phyloP scores from a whole-genome alignment of 2,888 invertebrate species.

The Leucoptera coffeella region DNA sequence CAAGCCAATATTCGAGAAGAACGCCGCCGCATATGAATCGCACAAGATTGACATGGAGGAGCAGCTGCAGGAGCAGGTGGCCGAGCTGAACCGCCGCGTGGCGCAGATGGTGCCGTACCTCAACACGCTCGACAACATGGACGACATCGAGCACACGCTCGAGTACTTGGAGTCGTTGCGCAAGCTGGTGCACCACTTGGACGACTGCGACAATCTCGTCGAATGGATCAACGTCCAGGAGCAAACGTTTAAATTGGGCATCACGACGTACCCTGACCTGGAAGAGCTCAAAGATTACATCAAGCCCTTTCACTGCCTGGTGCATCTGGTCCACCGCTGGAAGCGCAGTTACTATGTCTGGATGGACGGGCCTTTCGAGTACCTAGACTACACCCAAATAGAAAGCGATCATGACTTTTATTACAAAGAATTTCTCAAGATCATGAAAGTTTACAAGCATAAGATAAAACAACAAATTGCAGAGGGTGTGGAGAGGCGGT shows the following conservation, averaged over 20 bases:
- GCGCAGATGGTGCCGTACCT: conserved; percentile 68
- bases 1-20: conserved; percentile 73
- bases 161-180: conserved; percentile 76
- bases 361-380: conserved; percentile 90
- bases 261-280: conserved; percentile 69
- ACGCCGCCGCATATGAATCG: conserved; percentile 72
- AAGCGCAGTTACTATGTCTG: conserved; percentile 77
- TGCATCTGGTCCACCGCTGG: conserved; percentile 66
- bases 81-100: conserved; percentile 64
- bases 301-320: conserved; percentile 62
- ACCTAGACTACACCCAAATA: conserved; percentile 69
- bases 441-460: conserved; percentile 69
- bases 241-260: conserved; percentile 73
- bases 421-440: conserved; percentile 71
- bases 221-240: conserved; percentile 90
- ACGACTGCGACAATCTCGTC: conserved; percentile 69
- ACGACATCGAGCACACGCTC: conserved; percentile 65
- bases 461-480: conserved; percentile 72
- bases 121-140: conserved; percentile 78
- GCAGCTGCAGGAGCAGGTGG: conserved; percentile 60
- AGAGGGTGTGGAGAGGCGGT: conserved; percentile 56
- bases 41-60: conserved; percentile 84
- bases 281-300: conserved; percentile 70
- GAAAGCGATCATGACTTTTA: conserved; percentile 77
- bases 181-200: conserved; percentile 67